Evolutionary conservation across 2,113 vertebrate genomes (phyloP), one percentile per base, ranked within the genome.

Genomic region (western clawed frog (Xenopus tropicalis)): DNA sequence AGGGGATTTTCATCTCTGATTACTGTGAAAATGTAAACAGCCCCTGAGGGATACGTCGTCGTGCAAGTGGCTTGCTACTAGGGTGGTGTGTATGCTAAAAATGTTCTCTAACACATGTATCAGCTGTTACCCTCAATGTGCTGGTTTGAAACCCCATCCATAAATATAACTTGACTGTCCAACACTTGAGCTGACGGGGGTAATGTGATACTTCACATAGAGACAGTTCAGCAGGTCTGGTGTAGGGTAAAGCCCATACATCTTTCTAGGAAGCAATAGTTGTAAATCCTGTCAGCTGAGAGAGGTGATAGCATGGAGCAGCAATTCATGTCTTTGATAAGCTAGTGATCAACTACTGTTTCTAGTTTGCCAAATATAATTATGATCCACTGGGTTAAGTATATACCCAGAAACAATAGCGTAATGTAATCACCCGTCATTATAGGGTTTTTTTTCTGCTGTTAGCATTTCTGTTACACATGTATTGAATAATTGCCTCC

Each of bases 191-290:
- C 72, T 52, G 44, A 43, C 43, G 17, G 42, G 19, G 10, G 72
- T 62, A 74, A 74, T n/a, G 29, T 22, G 23, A 74, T 54, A 61
- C 16, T 24, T 11, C 37, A 48, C 57, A n/a, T 54, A 72, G 46
- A 68, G 72, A 69, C 24, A 42, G 23, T 61, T 74, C 37, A 67
- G 57, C 42, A 14, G 14, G 65, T 42, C 44, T 61, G 48, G 42
- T 52, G 65, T 54, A 24, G 25, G 42, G 71, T 62, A 69, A 69
- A 23, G 21, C 54, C 61, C 44, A 29, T 57, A 61, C 71, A 51
- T 61, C 56, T 74, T 61, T 68, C 48, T 68, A 61, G 72, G 65
- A 74, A 74, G 59, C n/a, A 42, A 29, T 56, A 66, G 17, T 29
- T 22, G 54, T 14, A 23, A 24, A 25, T 14, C 23, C 44, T 51